Evolutionary conservation across 2,113 vertebrate species (phyloP), one percentile per base, ranked within the genome.

Genomic region (Macrotus californicus): DNA sequence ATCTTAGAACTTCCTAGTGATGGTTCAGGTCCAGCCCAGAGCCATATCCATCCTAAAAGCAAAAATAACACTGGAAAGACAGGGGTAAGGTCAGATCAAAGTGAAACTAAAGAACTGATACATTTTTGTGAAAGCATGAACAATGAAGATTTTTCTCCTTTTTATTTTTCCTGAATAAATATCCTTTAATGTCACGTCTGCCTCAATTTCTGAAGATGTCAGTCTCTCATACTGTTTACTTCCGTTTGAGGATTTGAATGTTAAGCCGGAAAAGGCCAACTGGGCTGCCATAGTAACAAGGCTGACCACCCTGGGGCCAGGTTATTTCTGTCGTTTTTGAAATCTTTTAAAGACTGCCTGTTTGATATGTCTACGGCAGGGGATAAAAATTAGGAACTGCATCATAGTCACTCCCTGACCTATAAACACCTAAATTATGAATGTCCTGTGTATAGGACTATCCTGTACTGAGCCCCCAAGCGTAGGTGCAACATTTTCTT

Each of bases 231-330:
- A 84, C 31, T 50, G 9, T 89, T 97, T 88, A 89, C 76, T 92
- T 41, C 36, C 15, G 56, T 26, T 52, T 12, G 46, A 69, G 31
- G 43, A 94, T 91, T 56, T 82, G 66, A 87, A 97, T 90, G 76
- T 87, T 81, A 95, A 95, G 69, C 93, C 77, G 85, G 16, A 36
- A 95, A 94, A 92, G 92, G 70, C 41, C 92, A 91, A 39, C n/a
- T 41, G 24, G 73, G 72, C 90, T 95, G 72, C 91, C 41, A 41
- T 66, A 94, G 87, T 50, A 94, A 94, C 52, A 61, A 85, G 21
- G 31, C n/a, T 67, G 72, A 43, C 70, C 39, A 59, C 19, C 31
- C 61, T 66, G 43, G 52, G 81, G 64, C 67, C 67, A 67, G 59
- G 61, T 43, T 84, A 77, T 87, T 87, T 81, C 79, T 59, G 43